A percentile compares a stretch with the other conserved stretches of the same genome.
Conservation (phyloP, 2,888 invertebrate genomes). For the Coelinius sp. region DNA sequence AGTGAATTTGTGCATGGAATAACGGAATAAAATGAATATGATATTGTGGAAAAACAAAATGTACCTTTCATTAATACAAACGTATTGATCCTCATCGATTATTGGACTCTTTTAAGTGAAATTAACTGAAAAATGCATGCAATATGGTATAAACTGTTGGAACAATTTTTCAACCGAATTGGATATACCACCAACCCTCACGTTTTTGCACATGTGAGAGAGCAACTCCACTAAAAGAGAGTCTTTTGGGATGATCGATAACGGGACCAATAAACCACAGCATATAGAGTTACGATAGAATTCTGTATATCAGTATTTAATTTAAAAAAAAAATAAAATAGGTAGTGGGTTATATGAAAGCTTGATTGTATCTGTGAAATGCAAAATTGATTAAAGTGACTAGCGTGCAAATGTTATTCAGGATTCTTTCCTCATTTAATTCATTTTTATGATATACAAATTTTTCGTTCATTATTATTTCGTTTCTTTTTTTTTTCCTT, state of each 20-base stretch:
- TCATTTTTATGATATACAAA: constrained; percentile 68
- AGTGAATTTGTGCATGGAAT: background rate
- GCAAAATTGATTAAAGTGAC: constrained; percentile 28
- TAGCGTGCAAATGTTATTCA: constrained; percentile 51
- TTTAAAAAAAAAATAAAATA: too few species aligned
- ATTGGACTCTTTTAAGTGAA: constrained; percentile 15
- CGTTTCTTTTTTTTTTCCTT: constrained; percentile 5
- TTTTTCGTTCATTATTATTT: constrained; percentile 40
- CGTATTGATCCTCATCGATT: constrained; percentile 4
- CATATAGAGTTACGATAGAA: background rate
- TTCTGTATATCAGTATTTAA: background rate
- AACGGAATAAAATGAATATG: background rate
- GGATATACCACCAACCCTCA: background rate
- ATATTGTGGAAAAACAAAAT: constrained; percentile 6
- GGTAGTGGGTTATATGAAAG: background rate
- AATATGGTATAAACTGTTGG: background rate
- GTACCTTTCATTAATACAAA: background rate
- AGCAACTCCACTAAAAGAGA: background rate
- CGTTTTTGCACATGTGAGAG: constrained; percentile 1
- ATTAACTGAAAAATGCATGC: constrained; percentile 4
- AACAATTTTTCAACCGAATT: background rate
- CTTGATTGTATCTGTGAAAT: background rate
- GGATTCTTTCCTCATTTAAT: constrained; percentile 66
- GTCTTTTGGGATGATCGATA: constrained; percentile 10
- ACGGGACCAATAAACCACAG: constrained; percentile 1